These are phyloP conservation scores for Callinectes sapidus DNA, from an alignment of 2,888 invertebrate genomes.

Conservation along the genomic window DNA sequence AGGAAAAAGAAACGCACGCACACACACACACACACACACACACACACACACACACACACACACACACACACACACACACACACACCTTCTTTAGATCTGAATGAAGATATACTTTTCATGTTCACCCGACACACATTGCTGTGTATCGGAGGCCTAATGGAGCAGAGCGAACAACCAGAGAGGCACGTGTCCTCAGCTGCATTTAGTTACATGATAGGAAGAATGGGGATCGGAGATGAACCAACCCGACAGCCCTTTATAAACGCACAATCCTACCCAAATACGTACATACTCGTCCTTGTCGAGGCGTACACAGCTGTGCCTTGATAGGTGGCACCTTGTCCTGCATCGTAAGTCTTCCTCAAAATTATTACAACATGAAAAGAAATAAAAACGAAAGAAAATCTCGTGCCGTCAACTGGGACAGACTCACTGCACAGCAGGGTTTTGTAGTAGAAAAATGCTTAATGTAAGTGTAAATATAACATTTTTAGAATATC, in stretches of 20 bases:
- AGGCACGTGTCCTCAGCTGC: neutral
- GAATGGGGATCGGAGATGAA: neutral
- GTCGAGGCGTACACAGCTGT: neutral
- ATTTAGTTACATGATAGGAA: neutral
- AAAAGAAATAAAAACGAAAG: neutral
- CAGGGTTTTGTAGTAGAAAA: neutral
- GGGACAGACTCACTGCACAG: neutral
- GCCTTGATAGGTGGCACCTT: neutral
- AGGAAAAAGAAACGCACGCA: neutral
- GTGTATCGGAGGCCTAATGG: neutral
- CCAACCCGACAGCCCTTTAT: neutral
- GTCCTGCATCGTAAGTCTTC: neutral
- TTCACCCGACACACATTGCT: neutral
- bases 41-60: slow-evolving; percentile 11
- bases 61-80: neutral
- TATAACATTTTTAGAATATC: neutral
- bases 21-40: slow-evolving; percentile 25
- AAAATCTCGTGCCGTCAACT: neutral
- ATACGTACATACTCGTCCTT: neutral
- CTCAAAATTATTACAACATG: neutral
- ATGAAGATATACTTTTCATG: neutral
- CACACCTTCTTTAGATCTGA: neutral
- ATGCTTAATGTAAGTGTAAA: neutral
- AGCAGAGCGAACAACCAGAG: neutral
- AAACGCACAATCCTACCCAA: neutral